Evolutionary conservation across 2,888 invertebrate species (phyloP), one percentile per base, ranked within the genome.

Genomic region (Ennomos erosarius): DNA sequence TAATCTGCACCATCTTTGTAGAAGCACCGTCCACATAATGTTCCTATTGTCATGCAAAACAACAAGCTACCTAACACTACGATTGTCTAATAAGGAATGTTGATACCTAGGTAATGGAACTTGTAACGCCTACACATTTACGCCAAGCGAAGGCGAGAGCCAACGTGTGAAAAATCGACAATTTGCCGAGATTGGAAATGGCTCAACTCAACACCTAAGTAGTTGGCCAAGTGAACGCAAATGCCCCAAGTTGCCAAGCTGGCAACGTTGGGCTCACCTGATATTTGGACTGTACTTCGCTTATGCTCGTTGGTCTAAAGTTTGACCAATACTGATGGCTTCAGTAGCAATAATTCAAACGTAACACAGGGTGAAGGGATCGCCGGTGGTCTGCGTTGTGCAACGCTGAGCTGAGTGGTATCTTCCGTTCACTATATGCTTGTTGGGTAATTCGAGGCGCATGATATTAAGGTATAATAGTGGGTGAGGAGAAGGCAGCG

Each of bases 401-500:
- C 63, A 69, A 69, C 43, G 12, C 54, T 45, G 34, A 16, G 12
- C 54, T 45, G 34, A 16, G 1, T 11, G 33, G 40, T 36, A 46
- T 62, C 67, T 69, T 67, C 69, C 87, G 84, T 74, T 85, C 85
- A 81, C 84, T 76, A 67, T 66, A 80, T 79, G 26, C 26, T 26
- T 26, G 26, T 83, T 81, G 77, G 78, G 82, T 75, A 83, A 83
- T 60, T 62, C 40, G 33, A 47, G 68, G 66, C 43, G 9, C 26
- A 5, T 26, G 26, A 26, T 26, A 26, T 26, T 44, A 69, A 75
- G 67, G 10, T 49, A 69, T 8, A 66, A 60, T 74, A 65, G 47
- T 5, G 6, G 65, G 73, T 74, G 74, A 26, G 43, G 10, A 26
- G 36, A 36, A 26, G 36, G 1, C 1, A 36, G 51, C 16, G 51